Base-by-base conservation (phyloP, 1,140 invertebrate species). In the Drosophila tsacasi region DNA sequence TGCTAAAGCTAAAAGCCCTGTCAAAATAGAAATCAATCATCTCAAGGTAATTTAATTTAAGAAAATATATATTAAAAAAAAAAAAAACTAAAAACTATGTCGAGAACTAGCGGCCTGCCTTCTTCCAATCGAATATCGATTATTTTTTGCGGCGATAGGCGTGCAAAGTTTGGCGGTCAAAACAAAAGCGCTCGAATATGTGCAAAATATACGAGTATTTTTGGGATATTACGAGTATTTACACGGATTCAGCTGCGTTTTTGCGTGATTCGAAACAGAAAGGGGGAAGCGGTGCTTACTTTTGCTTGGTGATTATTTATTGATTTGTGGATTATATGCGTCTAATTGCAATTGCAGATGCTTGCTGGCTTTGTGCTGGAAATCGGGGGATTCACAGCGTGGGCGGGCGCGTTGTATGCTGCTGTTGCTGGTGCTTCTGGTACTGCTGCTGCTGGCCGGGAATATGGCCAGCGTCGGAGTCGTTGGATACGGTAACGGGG, bases 321-420 rank as follows among this genome's bases (percentile, higher is more conserved):
- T 74, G 59, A 61, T 77, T 77, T 77, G 64, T 69, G 76, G 79
- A 57, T 71, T 47, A 68, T 71, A 71, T 71, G 67, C 67, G 63
- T 71, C 67, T 71, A 71, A 71, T 71, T 71, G 64, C 67, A 68
- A 66, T 71, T 65, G 62, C 66, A 55, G 52, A 55, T 55, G 66
- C 64, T 71, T 68, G 67, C 67, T 68, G 67, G 67, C 66, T 39
- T 68, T 21, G 67, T 71, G 67, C 49, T 69, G 67, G 30, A 68
- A 57, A 25, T 54, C 47, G 30, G 47, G 61, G 66, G 30, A 69
- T 78, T 89, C 81, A 80, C 81, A 74, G 84, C 84, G 84, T 87
- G 67, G 84, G 84, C 80, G 84, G 84, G 63, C 84, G 84, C 72
- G 84, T 81, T 67, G 77, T 83, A 82, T 82, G 83, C 72, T 83